Percentiles rank a stretch among this genome's conserved stretches.
Conservation (phyloP, 2,888 invertebrate genomes). For the Drosophila colorata region DNA sequence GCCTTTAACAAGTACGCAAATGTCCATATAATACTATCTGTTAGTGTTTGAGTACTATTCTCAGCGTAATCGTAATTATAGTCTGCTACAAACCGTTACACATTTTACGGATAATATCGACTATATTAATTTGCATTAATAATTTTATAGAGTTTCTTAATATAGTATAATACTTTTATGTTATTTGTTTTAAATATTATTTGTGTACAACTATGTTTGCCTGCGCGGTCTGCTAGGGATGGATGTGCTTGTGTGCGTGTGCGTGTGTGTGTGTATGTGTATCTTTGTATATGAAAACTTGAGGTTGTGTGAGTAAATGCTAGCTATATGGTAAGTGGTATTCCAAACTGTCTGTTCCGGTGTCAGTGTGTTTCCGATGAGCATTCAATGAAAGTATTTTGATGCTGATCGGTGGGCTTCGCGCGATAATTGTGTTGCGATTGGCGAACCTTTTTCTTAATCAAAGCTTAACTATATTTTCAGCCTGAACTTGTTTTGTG, state of each 20-base stretch:
- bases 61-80: background rate
- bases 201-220: conserved; percentile 9
- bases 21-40: background rate
- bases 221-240: conserved; percentile 3
- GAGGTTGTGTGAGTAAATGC: conserved; percentile 49
- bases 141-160: too few species aligned
- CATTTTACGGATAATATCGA: conserved; percentile 11
- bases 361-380: conserved; percentile 85
- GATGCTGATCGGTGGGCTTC: conserved; percentile 54
- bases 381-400: conserved; percentile 81
- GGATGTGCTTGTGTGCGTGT: conserved; percentile 11
- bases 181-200: background rate
- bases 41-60: background rate
- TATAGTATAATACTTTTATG: background rate
- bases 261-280: conserved; percentile 13
- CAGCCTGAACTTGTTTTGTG: background rate
- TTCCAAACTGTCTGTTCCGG: conserved; percentile 86
- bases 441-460: background rate
- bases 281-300: too few species aligned
- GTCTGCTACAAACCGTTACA: conserved; percentile 11
- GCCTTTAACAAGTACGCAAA: background rate
- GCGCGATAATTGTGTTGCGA: conserved; percentile 4
- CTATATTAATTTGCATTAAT: conserved; percentile 8
- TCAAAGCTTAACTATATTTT: background rate
- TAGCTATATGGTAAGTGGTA: conserved; percentile 85